phyloP scores from a whole-genome alignment of 2,113 vertebrate genomes.

The Prinia subflava region DNA sequence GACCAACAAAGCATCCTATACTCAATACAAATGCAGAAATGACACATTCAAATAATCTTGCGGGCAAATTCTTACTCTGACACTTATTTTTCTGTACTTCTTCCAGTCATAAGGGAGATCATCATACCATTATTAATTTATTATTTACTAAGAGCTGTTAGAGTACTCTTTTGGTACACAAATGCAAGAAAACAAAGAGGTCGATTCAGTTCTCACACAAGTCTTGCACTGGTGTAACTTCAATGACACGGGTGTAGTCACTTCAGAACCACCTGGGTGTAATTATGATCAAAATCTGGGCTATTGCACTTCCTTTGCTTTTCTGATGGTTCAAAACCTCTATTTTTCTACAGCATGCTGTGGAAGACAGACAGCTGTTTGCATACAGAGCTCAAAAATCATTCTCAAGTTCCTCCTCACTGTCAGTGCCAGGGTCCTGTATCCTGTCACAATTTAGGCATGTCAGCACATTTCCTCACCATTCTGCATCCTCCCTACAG shows the following conservation, averaged over 20 bases:
- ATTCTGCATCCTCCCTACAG: neutral
- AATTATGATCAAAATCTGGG: slow-evolving; percentile 60
- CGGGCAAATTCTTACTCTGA: neutral
- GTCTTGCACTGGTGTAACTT: slow-evolving; percentile 45
- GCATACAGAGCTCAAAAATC: slow-evolving; percentile 20
- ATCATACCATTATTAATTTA: slow-evolving; percentile 63
- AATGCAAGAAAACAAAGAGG: slow-evolving; percentile 41
- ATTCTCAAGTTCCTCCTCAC: slow-evolving; percentile 21
- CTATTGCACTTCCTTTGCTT: slow-evolving; percentile 54
- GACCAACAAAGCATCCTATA: neutral
- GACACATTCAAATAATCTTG: neutral
- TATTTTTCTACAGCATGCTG: slow-evolving; percentile 1
- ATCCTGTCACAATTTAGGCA: neutral
- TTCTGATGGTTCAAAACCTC: slow-evolving; percentile 37
- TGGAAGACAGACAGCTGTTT: slow-evolving; percentile 51
- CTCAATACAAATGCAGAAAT: neutral
- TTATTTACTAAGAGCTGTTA: slow-evolving; percentile 62
- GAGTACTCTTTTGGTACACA: slow-evolving; percentile 46
- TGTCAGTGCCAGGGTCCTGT: neutral
- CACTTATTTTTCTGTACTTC: slow-evolving; percentile 26
- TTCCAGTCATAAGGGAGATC: slow-evolving; percentile 43
- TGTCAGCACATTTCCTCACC: neutral
- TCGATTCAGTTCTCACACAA: slow-evolving; percentile 29
- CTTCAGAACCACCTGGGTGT: slow-evolving; percentile 65
- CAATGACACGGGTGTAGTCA: slow-evolving; percentile 44